Base-by-base conservation (phyloP, 2,797 vertebrate genomes). In the Mycteria americana region DNA sequence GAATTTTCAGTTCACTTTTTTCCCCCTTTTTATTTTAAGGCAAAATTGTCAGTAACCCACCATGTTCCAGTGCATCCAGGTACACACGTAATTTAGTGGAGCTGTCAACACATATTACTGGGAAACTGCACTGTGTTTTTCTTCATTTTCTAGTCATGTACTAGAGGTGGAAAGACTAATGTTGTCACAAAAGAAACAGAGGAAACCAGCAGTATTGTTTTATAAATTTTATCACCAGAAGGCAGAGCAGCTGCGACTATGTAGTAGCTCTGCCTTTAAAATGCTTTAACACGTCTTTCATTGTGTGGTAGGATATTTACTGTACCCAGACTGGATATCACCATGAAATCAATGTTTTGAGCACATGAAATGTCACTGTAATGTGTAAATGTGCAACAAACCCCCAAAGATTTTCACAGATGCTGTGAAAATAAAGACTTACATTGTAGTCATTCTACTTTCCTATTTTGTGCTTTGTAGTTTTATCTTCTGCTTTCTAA, bases 181-280 rank as follows among this genome's bases (percentile, higher is more conserved):
- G 30, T 57, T 92, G 76, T 83, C 85, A 91, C 54, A 96, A 83
- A 7, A 80, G 87, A 93, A 80, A 88, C 12, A 93, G 21, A 87
- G 51, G 65, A 93, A 88, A 41, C 4, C 46, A 19, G 68, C 14
- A 64, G 13, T 88, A 59, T 19, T 75, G 23, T 82, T 96, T 92
- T 79, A 62, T 91, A 96, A 94, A 91, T 91, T 62, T 45, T 88
- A 76, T 94, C 73, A 92, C 33, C 63, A 86, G 63, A 94, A 92
- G 56, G 56, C 27, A 95, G 50, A 87, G 54, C 51, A 77, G 76
- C 70, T 95, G 60, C 5, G 5, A 73, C 48, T 92, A 30, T 0
- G 13, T 85, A 95, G 91, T 11, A 95, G 41, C 28, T 70, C 35
- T 94, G 63, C 31, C 15, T 92, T 93, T 95, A 41, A 97, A 95